A percentile compares a stretch with the other conserved stretches of the same genome.
Evolutionary conservation across 2,797 vertebrate species (phyloP).

Genomic region (Hemitrygon akajei): DNA sequence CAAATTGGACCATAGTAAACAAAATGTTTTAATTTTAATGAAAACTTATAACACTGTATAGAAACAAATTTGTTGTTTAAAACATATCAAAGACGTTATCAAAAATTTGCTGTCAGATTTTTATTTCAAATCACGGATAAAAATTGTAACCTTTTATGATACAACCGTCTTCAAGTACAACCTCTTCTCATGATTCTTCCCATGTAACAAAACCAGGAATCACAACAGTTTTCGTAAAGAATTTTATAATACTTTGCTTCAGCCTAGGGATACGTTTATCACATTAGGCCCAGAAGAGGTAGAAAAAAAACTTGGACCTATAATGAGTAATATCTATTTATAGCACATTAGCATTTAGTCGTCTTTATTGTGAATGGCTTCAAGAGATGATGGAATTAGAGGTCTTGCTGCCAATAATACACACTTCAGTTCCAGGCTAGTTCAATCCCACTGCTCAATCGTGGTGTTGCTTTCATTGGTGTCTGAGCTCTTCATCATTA

Average conservation of each 20-base stretch:
- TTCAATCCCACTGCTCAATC: neutral
- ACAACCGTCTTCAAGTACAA: neutral
- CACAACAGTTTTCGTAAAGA: neutral
- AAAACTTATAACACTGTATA: neutral
- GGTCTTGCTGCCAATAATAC: neutral
- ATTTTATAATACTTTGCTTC: neutral
- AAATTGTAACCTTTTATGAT: neutral
- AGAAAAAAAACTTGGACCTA: too few relatives aligned
- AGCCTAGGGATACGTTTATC: neutral
- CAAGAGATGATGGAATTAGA: neutral
- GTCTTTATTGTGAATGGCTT: neutral
- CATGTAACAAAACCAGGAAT: neutral
- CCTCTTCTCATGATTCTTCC: neutral
- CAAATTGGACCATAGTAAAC: too few relatives aligned
- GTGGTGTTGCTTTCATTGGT: slow-evolving; percentile 17
- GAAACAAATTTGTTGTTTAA: neutral
- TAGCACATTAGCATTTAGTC: neutral
- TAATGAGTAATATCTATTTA: neutral
- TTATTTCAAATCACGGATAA: neutral
- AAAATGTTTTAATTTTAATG: neutral
- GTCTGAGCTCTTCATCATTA: slow-evolving; percentile 2
- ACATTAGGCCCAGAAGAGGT: neutral
- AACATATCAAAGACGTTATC: neutral
- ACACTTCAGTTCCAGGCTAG: neutral
- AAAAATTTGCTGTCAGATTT: neutral